phyloP scores from a whole-genome alignment of 2,888 invertebrate genomes.

The Biston betularia region DNA sequence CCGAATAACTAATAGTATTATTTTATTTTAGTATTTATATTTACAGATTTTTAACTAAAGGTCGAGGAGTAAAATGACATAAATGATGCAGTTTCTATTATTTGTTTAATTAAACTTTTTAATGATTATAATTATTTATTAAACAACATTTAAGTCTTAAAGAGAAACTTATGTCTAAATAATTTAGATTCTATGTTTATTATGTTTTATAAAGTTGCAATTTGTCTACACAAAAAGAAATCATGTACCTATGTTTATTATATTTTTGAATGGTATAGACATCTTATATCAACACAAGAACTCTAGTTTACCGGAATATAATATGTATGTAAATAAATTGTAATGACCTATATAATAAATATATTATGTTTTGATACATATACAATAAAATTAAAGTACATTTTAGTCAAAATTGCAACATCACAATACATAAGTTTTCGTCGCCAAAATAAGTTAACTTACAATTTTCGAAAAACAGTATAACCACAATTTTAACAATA shows the following conservation, averaged over 20 bases:
- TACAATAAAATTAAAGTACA: too few species aligned
- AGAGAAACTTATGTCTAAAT: slow-evolving; percentile 41
- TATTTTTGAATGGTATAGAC: neutral
- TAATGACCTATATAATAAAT: too few species aligned
- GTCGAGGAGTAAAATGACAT: slow-evolving; percentile 39
- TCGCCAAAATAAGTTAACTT: slow-evolving; percentile 29
- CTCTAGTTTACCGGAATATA: too few species aligned
- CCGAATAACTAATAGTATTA: too few species aligned
- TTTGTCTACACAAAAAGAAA: neutral
- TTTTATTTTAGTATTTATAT: too few species aligned
- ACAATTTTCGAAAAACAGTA: slow-evolving; percentile 30
- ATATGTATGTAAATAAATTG: too few species aligned
- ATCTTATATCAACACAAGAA: too few species aligned
- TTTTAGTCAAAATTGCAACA: slow-evolving; percentile 30
- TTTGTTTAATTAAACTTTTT: slow-evolving; percentile 46
- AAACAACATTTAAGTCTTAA: slow-evolving; percentile 49
- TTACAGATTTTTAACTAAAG: neutral
- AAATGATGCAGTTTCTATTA: slow-evolving; percentile 46
- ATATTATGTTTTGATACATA: too few species aligned
- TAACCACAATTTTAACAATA: slow-evolving; percentile 41
- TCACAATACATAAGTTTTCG: slow-evolving; percentile 24
- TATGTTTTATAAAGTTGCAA: slow-evolving; percentile 33
- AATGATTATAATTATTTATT: slow-evolving; percentile 44
- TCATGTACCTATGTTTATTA: neutral
- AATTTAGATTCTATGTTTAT: slow-evolving; percentile 28